Evolutionary conservation across 2,888 invertebrate genomes (phyloP).

Genomic region (Chaitophorus viminalis): DNA sequence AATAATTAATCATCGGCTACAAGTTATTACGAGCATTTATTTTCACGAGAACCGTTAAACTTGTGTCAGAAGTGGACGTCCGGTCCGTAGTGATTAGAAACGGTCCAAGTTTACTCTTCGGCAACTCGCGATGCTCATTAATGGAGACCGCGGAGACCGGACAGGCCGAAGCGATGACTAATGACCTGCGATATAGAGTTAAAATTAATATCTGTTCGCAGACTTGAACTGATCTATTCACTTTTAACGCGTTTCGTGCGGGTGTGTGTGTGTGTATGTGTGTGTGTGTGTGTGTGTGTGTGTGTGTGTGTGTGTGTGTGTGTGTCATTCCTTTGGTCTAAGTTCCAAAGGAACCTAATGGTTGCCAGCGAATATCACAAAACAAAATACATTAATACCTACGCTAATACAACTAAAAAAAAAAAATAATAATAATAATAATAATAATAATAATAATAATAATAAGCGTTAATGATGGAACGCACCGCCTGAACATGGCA

Average conservation of each 20-base stretch:
- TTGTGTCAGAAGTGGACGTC: slow-evolving; percentile 29
- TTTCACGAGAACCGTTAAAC: neutral
- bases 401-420: no score
- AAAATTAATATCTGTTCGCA: slow-evolving; percentile 43
- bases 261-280: no score
- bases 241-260: neutral
- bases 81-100: slow-evolving; percentile 25
- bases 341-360: neutral
- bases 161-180: slow-evolving; percentile 8
- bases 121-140: slow-evolving; percentile 23
- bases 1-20: slow-evolving; percentile 38
- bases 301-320: no score
- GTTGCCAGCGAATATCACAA: neutral
- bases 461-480: no score
- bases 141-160: neutral
- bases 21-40: slow-evolving; percentile 34
- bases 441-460: no score
- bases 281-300: no score
- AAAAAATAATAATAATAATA: no score
- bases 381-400: no score
- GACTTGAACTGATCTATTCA: slow-evolving; percentile 5
- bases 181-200: slow-evolving; percentile 31
- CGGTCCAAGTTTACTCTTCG: slow-evolving; percentile 30
- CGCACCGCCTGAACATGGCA: no score
- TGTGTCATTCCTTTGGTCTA: neutral